Evolutionary conservation across 2,797 vertebrate genomes (phyloP), one percentile per base, ranked within the genome.

Genomic region (Myotis findleyi): DNA sequence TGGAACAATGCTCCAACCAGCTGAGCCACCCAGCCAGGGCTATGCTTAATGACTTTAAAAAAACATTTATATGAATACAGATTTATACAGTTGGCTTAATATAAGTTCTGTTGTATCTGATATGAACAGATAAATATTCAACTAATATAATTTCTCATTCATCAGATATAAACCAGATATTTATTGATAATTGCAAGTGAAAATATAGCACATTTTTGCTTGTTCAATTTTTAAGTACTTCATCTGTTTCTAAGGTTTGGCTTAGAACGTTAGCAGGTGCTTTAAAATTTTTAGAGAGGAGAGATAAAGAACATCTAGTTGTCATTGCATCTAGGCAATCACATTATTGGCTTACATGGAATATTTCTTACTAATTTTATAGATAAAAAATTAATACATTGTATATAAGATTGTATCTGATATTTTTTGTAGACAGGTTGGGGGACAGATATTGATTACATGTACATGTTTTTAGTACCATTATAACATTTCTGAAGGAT

Each of bases 301-400:
- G 47, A 71, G 44, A 94, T 3, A 44, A 69, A 89, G 49, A 69
- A 53, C 57, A 49, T 64, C 68, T 94, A 82, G 18, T 80, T 94
- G 13, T 89, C 59, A 82, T 95, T 80, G 30, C 62, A 9, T 77
- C 23, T 38, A 83, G 62, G 53, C n/a, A 44, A 0, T 76, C 41
- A 57, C 9, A 49, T 7, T 89, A 69, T 84, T 94, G 55, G 80
- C 27, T 87, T 92, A 59, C 17, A 30, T 75, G 18, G 18, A 95
- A n/a, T 87, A 75, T 85, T 93, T 85, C 30, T 88, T 89, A 51
- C 13, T 83, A 25, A 38, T 80, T 95, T 85, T 89, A 77, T 89
- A 53, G 12, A 57, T 91, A 49, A 93, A 88, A 77, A 76, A 33
- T 80, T 89, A 89, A 79, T 80, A 84, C 25, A 1, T 90, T 89